Evolutionary conservation across 2,113 vertebrate genomes (phyloP).

Genomic region (Toxotes chatareus): DNA sequence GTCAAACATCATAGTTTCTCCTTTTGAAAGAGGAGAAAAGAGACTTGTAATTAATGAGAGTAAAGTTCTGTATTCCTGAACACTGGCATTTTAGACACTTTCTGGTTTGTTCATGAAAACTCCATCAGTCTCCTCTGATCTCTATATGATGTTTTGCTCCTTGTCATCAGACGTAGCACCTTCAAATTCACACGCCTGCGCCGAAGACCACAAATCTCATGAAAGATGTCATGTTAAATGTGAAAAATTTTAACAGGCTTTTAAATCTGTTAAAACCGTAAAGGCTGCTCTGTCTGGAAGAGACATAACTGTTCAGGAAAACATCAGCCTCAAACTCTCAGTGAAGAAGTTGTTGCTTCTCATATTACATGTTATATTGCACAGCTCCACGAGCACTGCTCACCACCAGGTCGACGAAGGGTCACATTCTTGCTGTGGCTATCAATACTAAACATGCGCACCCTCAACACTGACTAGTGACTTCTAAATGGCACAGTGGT

Average conservation of each 20-base stretch:
- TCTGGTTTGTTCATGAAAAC: background rate
- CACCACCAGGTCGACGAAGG: slow-evolving; percentile 6
- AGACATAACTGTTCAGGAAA: background rate
- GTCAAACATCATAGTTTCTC: background rate
- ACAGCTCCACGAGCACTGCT: background rate
- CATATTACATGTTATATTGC: slow-evolving; percentile 29
- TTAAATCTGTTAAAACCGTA: background rate
- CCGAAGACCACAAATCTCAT: background rate
- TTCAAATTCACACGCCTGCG: background rate
- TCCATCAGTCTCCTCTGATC: background rate
- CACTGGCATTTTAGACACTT: no score
- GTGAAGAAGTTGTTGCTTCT: slow-evolving; percentile 16
- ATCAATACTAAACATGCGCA: slow-evolving; percentile 44
- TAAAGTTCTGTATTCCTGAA: background rate
- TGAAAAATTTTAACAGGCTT: background rate
- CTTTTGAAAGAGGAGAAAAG: slow-evolving; percentile 6
- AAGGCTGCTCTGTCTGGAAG: background rate
- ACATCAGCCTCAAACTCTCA: slow-evolving; percentile 4
- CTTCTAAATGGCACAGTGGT: slow-evolving; percentile 32
- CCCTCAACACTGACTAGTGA: slow-evolving; percentile 24
- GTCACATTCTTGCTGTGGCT: slow-evolving; percentile 55
- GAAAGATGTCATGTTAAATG: background rate
- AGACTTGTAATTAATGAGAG: background rate
- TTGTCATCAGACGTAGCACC: background rate
- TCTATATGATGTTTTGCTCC: background rate